Evolutionary conservation across 1,140 invertebrate species (phyloP).

Genomic region (Drosophila prosaltans): DNA sequence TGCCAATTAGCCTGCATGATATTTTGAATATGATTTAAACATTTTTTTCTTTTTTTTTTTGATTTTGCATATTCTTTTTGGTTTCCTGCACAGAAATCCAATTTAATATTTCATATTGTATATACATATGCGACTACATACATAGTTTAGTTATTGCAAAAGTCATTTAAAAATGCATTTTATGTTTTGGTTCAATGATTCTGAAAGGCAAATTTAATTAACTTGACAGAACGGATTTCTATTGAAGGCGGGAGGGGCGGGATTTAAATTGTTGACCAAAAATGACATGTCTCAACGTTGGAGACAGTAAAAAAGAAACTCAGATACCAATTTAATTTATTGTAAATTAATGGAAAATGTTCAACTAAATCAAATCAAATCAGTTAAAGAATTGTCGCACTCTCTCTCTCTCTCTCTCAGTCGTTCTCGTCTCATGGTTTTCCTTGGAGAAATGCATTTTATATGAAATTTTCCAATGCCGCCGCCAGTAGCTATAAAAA

Average conservation of each 20-base stretch:
- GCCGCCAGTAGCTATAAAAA: neutral
- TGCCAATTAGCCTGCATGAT: slow-evolving; percentile 44
- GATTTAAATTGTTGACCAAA: neutral
- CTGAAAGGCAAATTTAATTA: slow-evolving; percentile 34
- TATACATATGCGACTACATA: neutral
- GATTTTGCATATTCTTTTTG: neutral
- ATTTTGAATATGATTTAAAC: slow-evolving; percentile 13
- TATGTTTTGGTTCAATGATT: slow-evolving; percentile 8
- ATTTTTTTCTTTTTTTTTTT: neutral
- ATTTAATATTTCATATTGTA: slow-evolving; percentile 11
- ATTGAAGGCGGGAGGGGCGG: neutral
- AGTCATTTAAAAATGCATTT: slow-evolving; percentile 17
- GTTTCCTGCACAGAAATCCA: slow-evolving; percentile 5
- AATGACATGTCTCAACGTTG: neutral
- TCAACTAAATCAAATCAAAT: slow-evolving; percentile 9
- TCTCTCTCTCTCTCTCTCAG: neutral
- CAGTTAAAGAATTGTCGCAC: neutral
- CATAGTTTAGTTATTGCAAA: slow-evolving; percentile 5
- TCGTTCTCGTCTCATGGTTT: neutral
- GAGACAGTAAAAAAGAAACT: neutral
- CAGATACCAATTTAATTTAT: neutral
- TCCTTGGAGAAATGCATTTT: slow-evolving; percentile 7
- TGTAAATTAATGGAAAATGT: neutral
- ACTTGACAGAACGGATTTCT: slow-evolving; percentile 25
- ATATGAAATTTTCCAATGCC: neutral